Conservation (phyloP, 1,140 invertebrate species). For the Heliconius hermathena region DNA sequence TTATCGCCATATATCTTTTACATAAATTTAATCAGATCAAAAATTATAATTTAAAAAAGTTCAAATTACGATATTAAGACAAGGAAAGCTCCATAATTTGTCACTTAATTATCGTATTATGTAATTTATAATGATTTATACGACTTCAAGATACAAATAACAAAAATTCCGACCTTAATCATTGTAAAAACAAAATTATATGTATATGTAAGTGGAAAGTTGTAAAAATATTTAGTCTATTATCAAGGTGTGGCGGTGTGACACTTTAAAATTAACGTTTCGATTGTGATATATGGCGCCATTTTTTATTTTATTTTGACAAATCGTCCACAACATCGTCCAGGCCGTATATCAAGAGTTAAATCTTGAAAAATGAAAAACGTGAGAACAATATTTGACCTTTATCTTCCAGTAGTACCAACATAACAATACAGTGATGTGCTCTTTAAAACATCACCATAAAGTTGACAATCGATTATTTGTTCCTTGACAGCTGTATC, state of each 20-base stretch:
- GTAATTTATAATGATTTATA: background rate
- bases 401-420: constrained; percentile 24
- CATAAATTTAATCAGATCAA: too few species aligned
- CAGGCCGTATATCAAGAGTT: constrained; percentile 21
- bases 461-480: constrained; percentile 34
- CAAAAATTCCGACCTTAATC: background rate
- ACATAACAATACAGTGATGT: constrained; percentile 3
- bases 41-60: background rate
- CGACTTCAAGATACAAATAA: background rate
- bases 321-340: constrained; percentile 28
- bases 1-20: too few species aligned
- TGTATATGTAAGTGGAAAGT: background rate
- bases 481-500: constrained; percentile 26
- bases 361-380: constrained; percentile 24
- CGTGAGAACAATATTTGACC: constrained; percentile 36
- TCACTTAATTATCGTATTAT: background rate
- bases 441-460: constrained; percentile 21
- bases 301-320: constrained; percentile 28
- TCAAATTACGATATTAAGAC: background rate
- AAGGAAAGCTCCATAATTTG: background rate
- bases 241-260: constrained; percentile 5
- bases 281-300: constrained; percentile 17
- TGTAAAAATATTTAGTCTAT: constrained; percentile 13
- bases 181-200: background rate
- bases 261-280: constrained; percentile 11